These are phyloP conservation scores for Notarius quadriscutis DNA, from an alignment of 2,113 vertebrate species.

Conservation along the genomic window DNA sequence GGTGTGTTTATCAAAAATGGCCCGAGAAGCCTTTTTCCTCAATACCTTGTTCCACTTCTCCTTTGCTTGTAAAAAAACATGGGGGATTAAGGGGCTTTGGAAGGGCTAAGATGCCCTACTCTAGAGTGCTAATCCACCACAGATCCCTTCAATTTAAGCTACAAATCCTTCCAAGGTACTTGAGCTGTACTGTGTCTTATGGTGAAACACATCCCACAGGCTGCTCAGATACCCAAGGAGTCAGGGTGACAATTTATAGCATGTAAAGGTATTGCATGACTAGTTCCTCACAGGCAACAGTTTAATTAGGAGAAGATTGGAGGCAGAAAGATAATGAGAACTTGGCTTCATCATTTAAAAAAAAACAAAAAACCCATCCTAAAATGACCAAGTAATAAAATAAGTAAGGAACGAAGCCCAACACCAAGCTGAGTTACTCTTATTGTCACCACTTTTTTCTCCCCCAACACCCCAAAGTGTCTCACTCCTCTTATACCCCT, in stretches of 20 bases:
- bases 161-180: constrained; percentile 47
- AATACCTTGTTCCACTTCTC: constrained; percentile 13
- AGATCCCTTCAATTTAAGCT: constrained; percentile 45
- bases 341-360: neutral
- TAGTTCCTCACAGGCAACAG: no score
- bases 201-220: constrained; percentile 14
- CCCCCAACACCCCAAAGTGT: neutral
- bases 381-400: neutral
- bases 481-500: neutral
- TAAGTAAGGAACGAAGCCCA: neutral
- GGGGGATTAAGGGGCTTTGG: constrained; percentile 44
- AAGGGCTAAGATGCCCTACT: constrained; percentile 48
- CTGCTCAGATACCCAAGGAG: neutral
- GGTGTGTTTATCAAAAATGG: neutral
- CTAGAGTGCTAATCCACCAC: constrained; percentile 37
- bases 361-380: neutral
- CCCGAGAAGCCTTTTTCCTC: neutral
- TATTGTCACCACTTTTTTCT: neutral
- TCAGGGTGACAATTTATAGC: neutral
- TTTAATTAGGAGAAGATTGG: no score
- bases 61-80: constrained; percentile 27
- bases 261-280: neutral
- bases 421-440: neutral
- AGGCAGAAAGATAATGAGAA: constrained; percentile 6
- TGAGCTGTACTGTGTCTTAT: neutral